Percentiles rank a stretch among this genome's conserved stretches.
Evolutionary conservation across 1,140 invertebrate species (phyloP).

Genomic region (Achroia grisella): DNA sequence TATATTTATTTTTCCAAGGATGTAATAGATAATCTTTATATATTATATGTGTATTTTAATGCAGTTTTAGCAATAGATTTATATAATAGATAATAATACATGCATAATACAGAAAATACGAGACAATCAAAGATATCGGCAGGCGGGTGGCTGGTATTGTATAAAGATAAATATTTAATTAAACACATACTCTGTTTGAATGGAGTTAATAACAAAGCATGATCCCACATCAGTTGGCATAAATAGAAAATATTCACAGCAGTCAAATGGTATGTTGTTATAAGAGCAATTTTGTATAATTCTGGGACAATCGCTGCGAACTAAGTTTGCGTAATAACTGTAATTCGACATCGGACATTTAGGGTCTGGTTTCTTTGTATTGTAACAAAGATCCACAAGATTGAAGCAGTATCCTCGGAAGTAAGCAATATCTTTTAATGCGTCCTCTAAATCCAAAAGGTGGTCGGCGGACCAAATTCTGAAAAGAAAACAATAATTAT

Average conservation of each 20-base stretch:
- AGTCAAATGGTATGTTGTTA: conserved; percentile 76
- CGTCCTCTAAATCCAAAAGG: conserved; percentile 78
- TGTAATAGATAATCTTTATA: no score
- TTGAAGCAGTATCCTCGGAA: conserved; percentile 77
- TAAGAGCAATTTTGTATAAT: conserved; percentile 77
- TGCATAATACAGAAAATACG: no score
- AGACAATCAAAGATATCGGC: no score
- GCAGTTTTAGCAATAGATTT: no score
- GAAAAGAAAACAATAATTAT: conserved; percentile 3
- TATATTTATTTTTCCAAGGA: no score
- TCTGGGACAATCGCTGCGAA: conserved; percentile 74
- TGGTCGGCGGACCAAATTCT: conserved; percentile 79
- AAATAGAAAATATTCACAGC: conserved; percentile 77
- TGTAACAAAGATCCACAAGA: conserved; percentile 74
- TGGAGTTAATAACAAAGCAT: conserved; percentile 79
- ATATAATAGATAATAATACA: no score
- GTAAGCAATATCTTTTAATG: conserved; percentile 78
- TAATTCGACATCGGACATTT: conserved; percentile 69
- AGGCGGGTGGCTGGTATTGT: no score
- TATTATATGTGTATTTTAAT: no score
- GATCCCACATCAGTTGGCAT: conserved; percentile 78
- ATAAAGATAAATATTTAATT: no score
- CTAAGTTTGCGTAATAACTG: conserved; percentile 71
- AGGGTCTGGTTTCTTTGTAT: conserved; percentile 47
- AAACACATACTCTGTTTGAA: conserved; percentile 68